Evolutionary conservation across 2,888 invertebrate species (phyloP).

Genomic region (Drosophila cognata): DNA sequence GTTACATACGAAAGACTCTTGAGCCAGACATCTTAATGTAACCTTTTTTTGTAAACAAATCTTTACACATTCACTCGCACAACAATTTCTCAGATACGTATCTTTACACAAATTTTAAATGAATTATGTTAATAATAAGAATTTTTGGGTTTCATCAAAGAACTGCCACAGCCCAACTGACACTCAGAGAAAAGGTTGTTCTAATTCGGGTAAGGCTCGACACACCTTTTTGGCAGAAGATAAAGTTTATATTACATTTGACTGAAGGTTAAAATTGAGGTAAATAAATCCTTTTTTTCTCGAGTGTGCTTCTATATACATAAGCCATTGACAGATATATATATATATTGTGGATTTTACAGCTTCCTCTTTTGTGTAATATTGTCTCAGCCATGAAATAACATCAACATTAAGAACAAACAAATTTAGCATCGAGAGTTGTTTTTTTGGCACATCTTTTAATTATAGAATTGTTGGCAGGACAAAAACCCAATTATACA

Average conservation of each 20-base stretch:
- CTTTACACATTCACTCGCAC: background rate
- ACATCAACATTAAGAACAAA: conserved; percentile 5
- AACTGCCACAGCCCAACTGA: background rate
- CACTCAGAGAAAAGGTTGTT: background rate
- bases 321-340: background rate
- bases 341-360: conserved; percentile 9
- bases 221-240: background rate
- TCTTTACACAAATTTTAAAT: conserved; percentile 32
- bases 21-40: background rate
- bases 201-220: background rate
- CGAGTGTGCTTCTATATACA: background rate
- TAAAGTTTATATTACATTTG: background rate
- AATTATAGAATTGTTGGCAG: background rate
- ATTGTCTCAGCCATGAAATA: conserved; percentile 20
- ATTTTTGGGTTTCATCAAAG: conserved; percentile 1
- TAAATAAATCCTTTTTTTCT: background rate
- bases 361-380: conserved; percentile 27
- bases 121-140: conserved; percentile 37
- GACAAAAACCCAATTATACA: background rate
- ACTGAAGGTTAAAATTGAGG: background rate
- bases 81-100: conserved; percentile 12
- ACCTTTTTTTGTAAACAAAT: background rate
- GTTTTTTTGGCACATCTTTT: background rate
- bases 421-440: background rate
- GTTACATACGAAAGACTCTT: background rate